Evolutionary conservation across 2,113 vertebrate species (phyloP).

Genomic region (Neolamprologus hecqui): DNA sequence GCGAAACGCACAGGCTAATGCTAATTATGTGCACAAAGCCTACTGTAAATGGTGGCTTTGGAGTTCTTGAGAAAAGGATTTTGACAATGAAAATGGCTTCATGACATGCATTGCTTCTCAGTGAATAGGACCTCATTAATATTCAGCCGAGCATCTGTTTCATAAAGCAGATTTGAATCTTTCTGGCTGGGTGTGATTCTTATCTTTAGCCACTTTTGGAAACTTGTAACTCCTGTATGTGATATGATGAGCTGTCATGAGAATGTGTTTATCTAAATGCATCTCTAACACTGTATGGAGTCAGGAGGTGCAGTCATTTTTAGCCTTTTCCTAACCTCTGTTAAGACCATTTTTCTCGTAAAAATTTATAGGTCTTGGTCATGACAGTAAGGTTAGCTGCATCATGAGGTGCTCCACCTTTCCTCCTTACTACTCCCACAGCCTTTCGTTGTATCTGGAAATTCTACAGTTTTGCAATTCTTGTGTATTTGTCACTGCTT

Average conservation of each 20-base stretch:
- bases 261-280: neutral
- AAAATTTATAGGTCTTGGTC: neutral
- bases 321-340: neutral
- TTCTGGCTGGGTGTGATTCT: neutral
- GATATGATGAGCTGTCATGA: neutral
- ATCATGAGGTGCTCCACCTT: neutral
- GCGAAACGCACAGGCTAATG: conserved; percentile 37
- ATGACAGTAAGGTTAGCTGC: neutral
- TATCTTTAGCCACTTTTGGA: neutral
- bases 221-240: neutral
- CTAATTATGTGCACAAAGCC: conserved; percentile 52
- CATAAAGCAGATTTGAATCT: neutral
- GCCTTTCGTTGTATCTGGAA: neutral
- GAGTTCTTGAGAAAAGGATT: conserved; percentile 16
- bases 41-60: conserved; percentile 37
- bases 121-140: conserved; percentile 12
- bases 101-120: conserved; percentile 4
- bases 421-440: conserved; percentile 24
- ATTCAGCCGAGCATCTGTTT: neutral
- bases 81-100: conserved; percentile 22
- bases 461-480: conserved; percentile 11
- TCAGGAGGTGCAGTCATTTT: neutral
- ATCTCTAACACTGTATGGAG: neutral
- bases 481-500: neutral
- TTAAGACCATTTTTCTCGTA: neutral